Evolutionary conservation across 2,113 vertebrate species (phyloP).

Genomic region (Budorcas taxicolor): DNA sequence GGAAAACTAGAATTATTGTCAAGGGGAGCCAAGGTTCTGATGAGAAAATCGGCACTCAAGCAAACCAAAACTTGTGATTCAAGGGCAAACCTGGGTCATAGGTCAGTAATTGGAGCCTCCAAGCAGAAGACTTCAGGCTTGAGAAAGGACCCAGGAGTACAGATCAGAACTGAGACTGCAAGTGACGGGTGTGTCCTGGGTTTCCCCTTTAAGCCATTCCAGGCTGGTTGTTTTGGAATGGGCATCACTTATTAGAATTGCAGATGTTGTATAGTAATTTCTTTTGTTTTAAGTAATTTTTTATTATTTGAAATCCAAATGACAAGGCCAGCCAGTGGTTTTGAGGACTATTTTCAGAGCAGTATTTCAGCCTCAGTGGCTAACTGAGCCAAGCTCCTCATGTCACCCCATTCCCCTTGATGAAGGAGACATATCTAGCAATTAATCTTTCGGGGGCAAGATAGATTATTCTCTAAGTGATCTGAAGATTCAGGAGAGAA

Average conservation of each 20-base stretch:
- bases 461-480: not conserved
- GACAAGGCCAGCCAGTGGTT: not conserved
- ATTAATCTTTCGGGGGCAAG: not conserved
- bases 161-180: rapidly evolving
- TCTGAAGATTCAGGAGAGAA: not conserved
- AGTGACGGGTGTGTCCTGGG: rapidly evolving
- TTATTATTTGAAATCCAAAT: not conserved
- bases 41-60: not conserved
- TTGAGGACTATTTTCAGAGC: not conserved
- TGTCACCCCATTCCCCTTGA: not conserved
- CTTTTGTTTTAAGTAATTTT: too few relatives aligned
- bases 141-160: not conserved
- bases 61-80: not conserved
- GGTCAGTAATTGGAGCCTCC: too few relatives aligned
- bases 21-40: not conserved
- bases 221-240: not conserved
- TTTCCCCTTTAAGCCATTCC: not conserved
- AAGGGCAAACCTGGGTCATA: not conserved
- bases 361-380: rapidly evolving
- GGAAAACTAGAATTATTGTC: not conserved
- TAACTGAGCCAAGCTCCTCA: not conserved
- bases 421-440: not conserved
- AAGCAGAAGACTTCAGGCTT: not conserved
- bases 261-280: not conserved
- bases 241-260: not conserved